phyloP scores from a whole-genome alignment of 1,140 invertebrate species.

The Varroa destructor region DNA sequence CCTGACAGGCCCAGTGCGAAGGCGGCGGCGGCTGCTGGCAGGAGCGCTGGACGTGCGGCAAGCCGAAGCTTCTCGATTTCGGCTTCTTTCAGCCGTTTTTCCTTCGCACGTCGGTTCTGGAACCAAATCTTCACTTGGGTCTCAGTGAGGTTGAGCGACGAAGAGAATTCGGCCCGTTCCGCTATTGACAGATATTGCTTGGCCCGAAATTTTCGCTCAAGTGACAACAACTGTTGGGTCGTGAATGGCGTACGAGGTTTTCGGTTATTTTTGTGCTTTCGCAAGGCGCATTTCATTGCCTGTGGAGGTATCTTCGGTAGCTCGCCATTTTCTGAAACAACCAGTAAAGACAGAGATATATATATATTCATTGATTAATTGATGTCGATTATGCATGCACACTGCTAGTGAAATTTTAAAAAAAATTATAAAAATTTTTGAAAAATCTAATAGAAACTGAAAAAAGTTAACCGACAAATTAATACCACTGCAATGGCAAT shows the following conservation, averaged over 20 bases:
- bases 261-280: conserved; percentile 88
- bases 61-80: conserved; percentile 44
- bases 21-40: conserved; percentile 7
- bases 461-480: not conserved
- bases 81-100: conserved; percentile 43
- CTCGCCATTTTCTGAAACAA: conserved; percentile 54
- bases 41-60: conserved; percentile 32
- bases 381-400: not conserved
- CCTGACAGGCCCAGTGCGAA: conserved; percentile 22
- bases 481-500: no score
- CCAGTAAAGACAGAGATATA: not conserved
- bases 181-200: conserved; percentile 93
- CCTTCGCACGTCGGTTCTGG: conserved; percentile 61
- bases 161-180: conserved; percentile 88
- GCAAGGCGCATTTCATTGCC: conserved; percentile 67
- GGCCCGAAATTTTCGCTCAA: conserved; percentile 89
- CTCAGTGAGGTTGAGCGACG: conserved; percentile 79
- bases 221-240: conserved; percentile 76
- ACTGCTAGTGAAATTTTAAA: not conserved
- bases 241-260: conserved; percentile 96
- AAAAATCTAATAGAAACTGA: not conserved
- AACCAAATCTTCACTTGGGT: conserved; percentile 49
- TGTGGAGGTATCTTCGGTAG: conserved; percentile 53
- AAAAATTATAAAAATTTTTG: conserved; percentile 3
- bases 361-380: no score